Base-by-base conservation (phyloP, 2,113 vertebrate species). In the Mastomys coucha region DNA sequence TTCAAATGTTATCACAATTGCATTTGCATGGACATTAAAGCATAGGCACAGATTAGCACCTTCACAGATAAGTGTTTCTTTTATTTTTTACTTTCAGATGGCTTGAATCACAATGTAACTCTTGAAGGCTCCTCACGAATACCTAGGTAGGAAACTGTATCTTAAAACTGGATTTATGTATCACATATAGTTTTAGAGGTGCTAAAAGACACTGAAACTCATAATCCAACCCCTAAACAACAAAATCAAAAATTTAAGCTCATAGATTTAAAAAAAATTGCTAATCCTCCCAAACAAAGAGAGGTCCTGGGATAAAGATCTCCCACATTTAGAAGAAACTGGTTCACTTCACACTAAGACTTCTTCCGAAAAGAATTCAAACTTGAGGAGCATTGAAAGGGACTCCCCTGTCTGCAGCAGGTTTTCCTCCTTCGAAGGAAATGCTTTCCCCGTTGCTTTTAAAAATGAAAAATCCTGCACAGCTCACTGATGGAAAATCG, bases 231-330 rank as follows among this genome's bases (percentile, higher is more conserved):
- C 42, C 69, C 39, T 16, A 93, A 94, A 91, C 85, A 60, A 88
- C n/a, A 89, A 78, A 88, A 56, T 31, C 42, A 65, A 75, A 80
- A 93, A 17, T 67, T 81, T 53, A 90, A 72, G 28, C 36, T 96
- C 69, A 88, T 39, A 72, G 36, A 91, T 73, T 22, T n/a, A 69
- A 28, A 67, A 19, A 56, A 33, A 86, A 69, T 31, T 31, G 93
- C 58, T 77, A 86, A 93, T 81, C 31, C 82, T 91, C 89, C 85
- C 91, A 91, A 96, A 97, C 94, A 96, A 96, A 97, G 97, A 96
- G 73, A 97, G 94, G 72, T 80, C 89, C 70, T 80, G 91, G 45
- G 67, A 86, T 82, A 78, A 96, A 82, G 72, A 65, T 92, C 58
- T 70, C 85, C 63, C 17, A 22, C 80, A 69, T 82, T 77, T 36